phyloP scores from a whole-genome alignment of 2,113 vertebrate species.

The Gavialis gangeticus region DNA sequence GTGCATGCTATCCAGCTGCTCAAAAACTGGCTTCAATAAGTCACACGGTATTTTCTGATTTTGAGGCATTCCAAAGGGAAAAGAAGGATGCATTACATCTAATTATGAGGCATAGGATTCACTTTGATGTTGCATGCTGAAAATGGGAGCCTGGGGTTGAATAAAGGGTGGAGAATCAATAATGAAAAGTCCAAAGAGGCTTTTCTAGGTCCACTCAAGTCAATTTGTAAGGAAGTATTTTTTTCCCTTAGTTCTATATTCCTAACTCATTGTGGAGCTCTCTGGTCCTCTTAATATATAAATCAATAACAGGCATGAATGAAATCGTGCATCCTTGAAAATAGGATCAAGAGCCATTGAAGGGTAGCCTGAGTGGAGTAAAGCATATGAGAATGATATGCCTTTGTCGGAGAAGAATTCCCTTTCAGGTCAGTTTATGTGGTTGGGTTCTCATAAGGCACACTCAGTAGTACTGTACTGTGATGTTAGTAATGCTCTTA shows the following conservation, averaged over 20 bases:
- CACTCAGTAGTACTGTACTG: neutral
- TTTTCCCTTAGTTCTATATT: neutral
- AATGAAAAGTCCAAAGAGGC: neutral
- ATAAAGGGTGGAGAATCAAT: neutral
- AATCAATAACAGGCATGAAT: no score
- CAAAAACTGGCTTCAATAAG: neutral
- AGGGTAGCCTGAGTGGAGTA: no score
- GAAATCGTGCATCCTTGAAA: neutral
- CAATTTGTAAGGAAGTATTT: neutral
- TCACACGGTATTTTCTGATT: neutral
- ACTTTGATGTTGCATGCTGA: neutral
- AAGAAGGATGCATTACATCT: neutral
- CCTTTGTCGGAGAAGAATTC: neutral
- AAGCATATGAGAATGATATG: no score
- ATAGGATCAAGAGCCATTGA: neutral
- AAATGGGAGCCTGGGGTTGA: neutral
- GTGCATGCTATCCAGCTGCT: neutral
- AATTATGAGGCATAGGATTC: neutral
- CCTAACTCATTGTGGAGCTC: no score
- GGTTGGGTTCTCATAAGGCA: neutral
- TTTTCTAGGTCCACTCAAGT: neutral
- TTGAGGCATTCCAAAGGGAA: neutral
- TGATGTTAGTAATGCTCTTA: neutral
- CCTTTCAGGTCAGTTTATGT: neutral
- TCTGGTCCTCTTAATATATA: no score